These are phyloP conservation scores for Sinocyclocheilus anshuiensis DNA, from an alignment of 2,113 vertebrate genomes.

Conservation along the genomic window DNA sequence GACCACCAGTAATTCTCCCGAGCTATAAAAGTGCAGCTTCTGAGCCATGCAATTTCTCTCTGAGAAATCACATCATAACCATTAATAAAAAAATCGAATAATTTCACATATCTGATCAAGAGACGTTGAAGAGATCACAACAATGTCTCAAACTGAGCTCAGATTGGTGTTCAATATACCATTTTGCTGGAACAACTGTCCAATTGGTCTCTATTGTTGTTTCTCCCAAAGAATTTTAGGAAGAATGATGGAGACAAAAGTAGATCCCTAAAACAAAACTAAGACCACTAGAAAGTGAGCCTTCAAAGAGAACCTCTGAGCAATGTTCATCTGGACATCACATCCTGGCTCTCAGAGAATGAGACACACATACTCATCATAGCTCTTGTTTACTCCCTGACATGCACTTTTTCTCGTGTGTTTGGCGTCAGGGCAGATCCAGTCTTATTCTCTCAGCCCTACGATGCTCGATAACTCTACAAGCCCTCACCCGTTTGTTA, in stretches of 20 bases:
- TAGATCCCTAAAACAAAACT: not conserved
- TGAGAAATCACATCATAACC: not conserved
- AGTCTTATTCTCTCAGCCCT: slow-evolving; percentile 25
- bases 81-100: not conserved
- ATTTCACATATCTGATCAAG: not conserved
- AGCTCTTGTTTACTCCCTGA: not conserved
- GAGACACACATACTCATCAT: not conserved
- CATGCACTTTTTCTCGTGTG: not conserved
- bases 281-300: not conserved
- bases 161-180: not conserved
- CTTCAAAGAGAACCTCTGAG: not conserved
- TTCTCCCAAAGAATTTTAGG: not conserved
- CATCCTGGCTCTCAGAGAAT: not conserved
- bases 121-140: not conserved
- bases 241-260: not conserved
- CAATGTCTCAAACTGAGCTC: not conserved
- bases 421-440: slow-evolving; percentile 45
- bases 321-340: not conserved
- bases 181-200: not conserved
- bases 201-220: not conserved
- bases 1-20: not conserved
- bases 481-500: slow-evolving; percentile 46
- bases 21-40: too few species aligned
- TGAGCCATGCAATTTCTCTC: not conserved
- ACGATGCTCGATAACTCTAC: slow-evolving; percentile 15